These are phyloP conservation scores for Anolis carolinensis DNA, from an alignment of 2,113 vertebrate genomes.

Conservation along the genomic window DNA sequence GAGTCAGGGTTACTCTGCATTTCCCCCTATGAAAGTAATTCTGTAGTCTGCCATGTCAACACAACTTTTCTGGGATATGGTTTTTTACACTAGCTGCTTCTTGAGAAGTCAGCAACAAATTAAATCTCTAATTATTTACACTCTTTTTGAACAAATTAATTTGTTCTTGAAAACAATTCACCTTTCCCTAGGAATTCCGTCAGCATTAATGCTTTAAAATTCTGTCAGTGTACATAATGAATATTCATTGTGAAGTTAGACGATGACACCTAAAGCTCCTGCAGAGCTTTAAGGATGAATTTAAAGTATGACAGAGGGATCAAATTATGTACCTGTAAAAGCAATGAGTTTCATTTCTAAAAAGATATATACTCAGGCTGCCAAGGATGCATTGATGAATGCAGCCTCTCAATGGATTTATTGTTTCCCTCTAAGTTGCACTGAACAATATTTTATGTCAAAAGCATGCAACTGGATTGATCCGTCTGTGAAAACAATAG, in stretches of 20 bases:
- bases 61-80: background rate
- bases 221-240: conserved; percentile 41
- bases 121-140: conserved; percentile 43
- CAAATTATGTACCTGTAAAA: conserved; percentile 57
- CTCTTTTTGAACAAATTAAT: conserved; percentile 43
- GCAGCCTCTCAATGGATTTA: conserved; percentile 59
- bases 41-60: background rate
- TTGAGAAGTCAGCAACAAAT: conserved; percentile 28
- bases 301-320: conserved; percentile 56
- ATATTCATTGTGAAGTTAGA: conserved; percentile 60
- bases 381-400: conserved; percentile 55
- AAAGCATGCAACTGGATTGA: conserved; percentile 52
- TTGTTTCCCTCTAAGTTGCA: conserved; percentile 52
- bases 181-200: conserved; percentile 28
- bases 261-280: conserved; percentile 48
- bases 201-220: conserved; percentile 43
- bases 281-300: conserved; percentile 48
- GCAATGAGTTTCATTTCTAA: conserved; percentile 62
- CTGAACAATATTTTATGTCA: conserved; percentile 59
- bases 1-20: background rate
- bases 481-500: conserved; percentile 17
- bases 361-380: conserved; percentile 61
- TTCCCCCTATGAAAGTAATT: background rate
- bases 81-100: background rate
- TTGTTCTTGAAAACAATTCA: conserved; percentile 30